Conservation (phyloP, 2,797 vertebrate species). For the Galago senegalensis region DNA sequence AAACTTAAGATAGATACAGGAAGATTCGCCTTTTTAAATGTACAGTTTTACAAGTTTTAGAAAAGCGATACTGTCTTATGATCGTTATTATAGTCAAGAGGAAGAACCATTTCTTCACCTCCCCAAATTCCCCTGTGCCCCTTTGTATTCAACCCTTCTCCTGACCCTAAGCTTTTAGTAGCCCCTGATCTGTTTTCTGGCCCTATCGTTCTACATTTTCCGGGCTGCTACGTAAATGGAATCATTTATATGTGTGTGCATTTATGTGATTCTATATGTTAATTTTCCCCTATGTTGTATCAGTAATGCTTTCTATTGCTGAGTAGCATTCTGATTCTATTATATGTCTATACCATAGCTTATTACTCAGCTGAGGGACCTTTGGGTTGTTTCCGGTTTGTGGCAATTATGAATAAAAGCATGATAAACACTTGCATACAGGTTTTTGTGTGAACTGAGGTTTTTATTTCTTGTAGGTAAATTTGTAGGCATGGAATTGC, state of each 20-base stretch:
- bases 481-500: not conserved
- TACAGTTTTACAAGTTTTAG: not conserved
- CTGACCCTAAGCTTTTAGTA: not conserved
- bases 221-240: not conserved
- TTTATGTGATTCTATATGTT: not conserved
- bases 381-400: not conserved
- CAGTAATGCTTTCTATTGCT: not conserved
- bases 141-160: not conserved
- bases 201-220: not conserved
- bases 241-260: not conserved
- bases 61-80: not conserved
- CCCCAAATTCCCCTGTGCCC: not conserved
- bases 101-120: not conserved
- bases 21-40: not conserved
- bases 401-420: not conserved
- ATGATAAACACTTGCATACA: not conserved
- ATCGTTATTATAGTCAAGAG: not conserved
- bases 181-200: not conserved
- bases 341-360: not conserved
- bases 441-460: slow-evolving; percentile 10
- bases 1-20: not conserved
- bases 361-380: not conserved
- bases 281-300: not conserved
- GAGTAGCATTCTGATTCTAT: not conserved
- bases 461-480: slow-evolving; percentile 35